A percentile compares a stretch with the other conserved stretches of the same genome.
Conservation (phyloP, 64 coral and sea anemone genomes). For the Cladopsammia gracilis region DNA sequence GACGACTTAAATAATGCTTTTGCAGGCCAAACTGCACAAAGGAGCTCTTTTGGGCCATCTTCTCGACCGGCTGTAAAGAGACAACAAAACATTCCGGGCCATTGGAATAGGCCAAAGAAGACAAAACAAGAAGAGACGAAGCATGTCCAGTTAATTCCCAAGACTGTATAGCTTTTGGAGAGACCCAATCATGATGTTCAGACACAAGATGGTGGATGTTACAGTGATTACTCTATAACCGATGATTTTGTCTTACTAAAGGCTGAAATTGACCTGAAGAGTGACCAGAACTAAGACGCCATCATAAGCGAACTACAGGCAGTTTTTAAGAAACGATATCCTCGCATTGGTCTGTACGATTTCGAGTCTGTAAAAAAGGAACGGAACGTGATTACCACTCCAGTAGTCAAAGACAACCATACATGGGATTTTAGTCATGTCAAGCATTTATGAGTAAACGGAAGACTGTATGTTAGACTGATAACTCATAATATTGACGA, state of each 20-base stretch:
- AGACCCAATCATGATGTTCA: constrained; percentile 36
- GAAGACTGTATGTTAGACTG: constrained; percentile 59
- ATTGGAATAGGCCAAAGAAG: constrained; percentile 46
- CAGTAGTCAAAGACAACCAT: constrained; percentile 61
- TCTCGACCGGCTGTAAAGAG: no score
- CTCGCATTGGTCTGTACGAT: constrained; percentile 34
- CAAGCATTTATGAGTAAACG: constrained; percentile 67
- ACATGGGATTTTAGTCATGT: constrained; percentile 82
- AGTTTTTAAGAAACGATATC: constrained; percentile 54
- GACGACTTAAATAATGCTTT: no score
- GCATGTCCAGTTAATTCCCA: constrained; percentile 45
- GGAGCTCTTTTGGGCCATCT: no score
- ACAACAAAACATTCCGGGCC: no score
- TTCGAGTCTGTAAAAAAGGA: constrained; percentile 75
- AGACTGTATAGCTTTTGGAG: constrained; percentile 56
- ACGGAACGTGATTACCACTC: constrained; percentile 58
- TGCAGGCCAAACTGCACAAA: no score
- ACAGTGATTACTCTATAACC: constrained; percentile 62
- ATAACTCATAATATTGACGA: constrained; percentile 54
- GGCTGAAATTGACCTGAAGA: constrained; percentile 71
- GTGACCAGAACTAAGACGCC: constrained; percentile 58
- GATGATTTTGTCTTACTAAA: constrained; percentile 68
- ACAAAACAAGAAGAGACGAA: constrained; percentile 33
- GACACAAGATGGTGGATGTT: constrained; percentile 63
- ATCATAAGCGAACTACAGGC: constrained; percentile 72